A percentile compares a stretch with the other conserved stretches of the same genome.
These are phyloP conservation scores for Folsomia manolachei DNA, from an alignment of 2,888 invertebrate genomes.

Conservation along the genomic window DNA sequence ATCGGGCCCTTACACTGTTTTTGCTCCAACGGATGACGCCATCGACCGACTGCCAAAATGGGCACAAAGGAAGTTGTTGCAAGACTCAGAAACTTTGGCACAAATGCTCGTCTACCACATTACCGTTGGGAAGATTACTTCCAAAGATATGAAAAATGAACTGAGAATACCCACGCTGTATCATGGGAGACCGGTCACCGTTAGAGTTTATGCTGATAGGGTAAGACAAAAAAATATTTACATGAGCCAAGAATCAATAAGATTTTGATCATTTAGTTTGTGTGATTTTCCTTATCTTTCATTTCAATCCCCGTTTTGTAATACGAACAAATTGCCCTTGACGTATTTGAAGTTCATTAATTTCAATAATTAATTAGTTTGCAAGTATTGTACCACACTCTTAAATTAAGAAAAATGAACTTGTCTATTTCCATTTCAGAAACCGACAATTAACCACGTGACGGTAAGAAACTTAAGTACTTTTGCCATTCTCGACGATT, in stretches of 20 bases:
- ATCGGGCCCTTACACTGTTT: constrained; percentile 50
- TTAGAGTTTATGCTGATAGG: constrained; percentile 49
- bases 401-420: too few species aligned
- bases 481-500: too few species aligned
- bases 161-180: constrained; percentile 48
- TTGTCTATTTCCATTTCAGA: constrained; percentile 27
- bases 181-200: constrained; percentile 48
- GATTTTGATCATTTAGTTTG: too few species aligned
- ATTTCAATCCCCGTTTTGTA: too few species aligned
- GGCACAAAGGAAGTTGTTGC: constrained; percentile 48
- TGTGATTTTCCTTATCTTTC: too few species aligned
- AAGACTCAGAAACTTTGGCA: constrained; percentile 48
- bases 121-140: constrained; percentile 48
- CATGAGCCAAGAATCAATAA: not conserved
- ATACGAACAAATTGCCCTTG: too few species aligned
- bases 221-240: too few species aligned
- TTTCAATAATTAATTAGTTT: too few species aligned
- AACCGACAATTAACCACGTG: constrained; percentile 48
- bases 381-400: too few species aligned
- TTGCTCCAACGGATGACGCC: constrained; percentile 51
- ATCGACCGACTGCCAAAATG: constrained; percentile 50
- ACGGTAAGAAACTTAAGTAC: too few species aligned
- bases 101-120: constrained; percentile 51
- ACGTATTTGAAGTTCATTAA: too few species aligned
- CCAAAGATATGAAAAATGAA: constrained; percentile 51